Conservation (phyloP, 2,888 invertebrate species). For the Caenorhabditis uteleia region DNA sequence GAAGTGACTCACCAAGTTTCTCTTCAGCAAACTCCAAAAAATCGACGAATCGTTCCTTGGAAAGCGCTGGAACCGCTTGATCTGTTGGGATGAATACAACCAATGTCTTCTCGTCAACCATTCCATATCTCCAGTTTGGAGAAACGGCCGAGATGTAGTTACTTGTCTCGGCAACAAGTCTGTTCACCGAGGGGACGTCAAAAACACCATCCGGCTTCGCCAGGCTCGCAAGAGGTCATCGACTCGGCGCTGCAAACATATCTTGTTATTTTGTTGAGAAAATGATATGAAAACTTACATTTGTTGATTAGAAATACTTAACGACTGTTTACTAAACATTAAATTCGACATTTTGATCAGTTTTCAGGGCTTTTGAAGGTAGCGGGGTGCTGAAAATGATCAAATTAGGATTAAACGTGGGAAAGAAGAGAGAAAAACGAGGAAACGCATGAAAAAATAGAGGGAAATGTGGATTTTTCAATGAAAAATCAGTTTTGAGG, state of each 20-base stretch:
- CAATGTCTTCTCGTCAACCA: constrained; percentile 37
- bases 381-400: no score
- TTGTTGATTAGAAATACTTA: neutral
- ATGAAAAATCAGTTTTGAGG: no score
- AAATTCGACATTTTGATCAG: constrained; percentile 38
- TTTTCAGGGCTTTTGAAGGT: no score
- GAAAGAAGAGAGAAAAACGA: no score
- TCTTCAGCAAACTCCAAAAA: constrained; percentile 54
- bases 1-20: constrained; percentile 28
- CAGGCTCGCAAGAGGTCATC: constrained; percentile 20
- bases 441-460: no score
- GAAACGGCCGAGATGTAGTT: constrained; percentile 38
- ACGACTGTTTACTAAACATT: constrained; percentile 15
- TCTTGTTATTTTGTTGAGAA: neutral
- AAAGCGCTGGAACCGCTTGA: constrained; percentile 41
- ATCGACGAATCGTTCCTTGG: constrained; percentile 51
- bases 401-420: no score
- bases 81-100: constrained; percentile 44
- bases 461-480: no score
- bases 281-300: neutral
- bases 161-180: constrained; percentile 7
- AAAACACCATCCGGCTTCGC: constrained; percentile 56
- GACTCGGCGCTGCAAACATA: constrained; percentile 14
- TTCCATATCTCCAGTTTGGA: constrained; percentile 44
- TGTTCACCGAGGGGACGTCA: constrained; percentile 47